Base-by-base conservation (phyloP, 2,888 invertebrate genomes). In the Microplitis manilae region DNA sequence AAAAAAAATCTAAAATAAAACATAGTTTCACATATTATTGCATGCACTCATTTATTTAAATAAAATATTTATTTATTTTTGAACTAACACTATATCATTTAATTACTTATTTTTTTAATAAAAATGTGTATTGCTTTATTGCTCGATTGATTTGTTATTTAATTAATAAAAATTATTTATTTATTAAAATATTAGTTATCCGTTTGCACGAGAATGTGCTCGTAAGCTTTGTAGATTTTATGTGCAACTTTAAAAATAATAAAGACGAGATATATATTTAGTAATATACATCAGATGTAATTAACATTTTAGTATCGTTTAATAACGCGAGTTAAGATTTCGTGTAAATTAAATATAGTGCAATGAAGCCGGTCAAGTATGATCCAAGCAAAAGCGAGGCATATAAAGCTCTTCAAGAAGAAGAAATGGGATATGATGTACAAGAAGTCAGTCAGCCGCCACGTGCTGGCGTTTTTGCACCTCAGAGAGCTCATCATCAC, bases 311-410 rank as follows among this genome's bases (percentile, higher is more conserved):
- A 30, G 60, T 15, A 20, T 38, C 20, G 38, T 20, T 15, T 76
- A 41, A 15, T 59, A 61, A 68, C 13, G 20, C 68, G 62, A 59
- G 62, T 75, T 69, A 72, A 90, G 87, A 89, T 90, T 89, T 85
- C 83, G 83, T 86, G 80, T 82, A 83, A 79, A 82, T 85, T 85
- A 82, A 80, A 84, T 85, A 84, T 85, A 89, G 89, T 73, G 59
- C 73, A 65, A 67, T 39, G 70, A 74, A 77, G 74, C 80, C 82
- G 69, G 75, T 72, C 71, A 93, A 93, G 89, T 97, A 94, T 92
- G 96, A 97, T 92, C 96, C 96, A 84, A 94, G 95, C 90, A 94
- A 95, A 92, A 96, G 96, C 88, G 96, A 96, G 90, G 96, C 96
- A 78, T 96, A 93, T 93, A 95, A 94, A 92, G 96, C 95, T 86